Percentiles rank a stretch among this genome's conserved stretches.
These are phyloP conservation scores for Macquaria ambigua DNA, from an alignment of 2,113 vertebrate genomes.

Conservation along the genomic window DNA sequence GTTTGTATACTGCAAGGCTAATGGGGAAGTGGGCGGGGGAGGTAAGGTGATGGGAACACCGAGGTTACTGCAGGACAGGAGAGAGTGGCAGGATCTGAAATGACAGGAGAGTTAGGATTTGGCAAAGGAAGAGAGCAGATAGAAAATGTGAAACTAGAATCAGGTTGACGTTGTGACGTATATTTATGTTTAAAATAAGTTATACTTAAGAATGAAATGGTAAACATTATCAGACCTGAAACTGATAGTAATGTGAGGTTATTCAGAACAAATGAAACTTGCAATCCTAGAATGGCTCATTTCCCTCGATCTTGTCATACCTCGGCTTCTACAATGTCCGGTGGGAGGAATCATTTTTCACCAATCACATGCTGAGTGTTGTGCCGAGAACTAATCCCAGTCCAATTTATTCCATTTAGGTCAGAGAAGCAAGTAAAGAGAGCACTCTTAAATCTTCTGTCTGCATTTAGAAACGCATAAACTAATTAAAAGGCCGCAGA, in stretches of 20 bases:
- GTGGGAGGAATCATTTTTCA: constrained; percentile 61
- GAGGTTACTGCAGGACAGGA: no score
- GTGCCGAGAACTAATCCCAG: constrained; percentile 75
- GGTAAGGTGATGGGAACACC: no score
- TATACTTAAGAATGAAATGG: background rate
- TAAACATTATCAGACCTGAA: background rate
- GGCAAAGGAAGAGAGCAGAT: no score
- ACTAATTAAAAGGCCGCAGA: constrained; percentile 76
- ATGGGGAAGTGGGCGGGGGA: no score
- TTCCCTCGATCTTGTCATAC: constrained; percentile 36
- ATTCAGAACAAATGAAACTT: constrained; percentile 40
- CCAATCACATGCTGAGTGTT: constrained; percentile 59
- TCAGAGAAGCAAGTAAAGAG: constrained; percentile 72
- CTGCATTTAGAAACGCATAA: constrained; percentile 78
- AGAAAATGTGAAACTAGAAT: no score
- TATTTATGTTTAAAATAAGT: no score
- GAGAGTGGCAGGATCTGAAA: no score
- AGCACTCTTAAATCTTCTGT: constrained; percentile 70
- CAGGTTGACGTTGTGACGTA: no score
- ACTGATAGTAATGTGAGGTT: background rate
- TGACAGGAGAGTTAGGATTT: no score
- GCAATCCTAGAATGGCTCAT: constrained; percentile 15
- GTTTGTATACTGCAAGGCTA: no score
- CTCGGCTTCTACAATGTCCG: constrained; percentile 38
- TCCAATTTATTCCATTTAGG: constrained; percentile 81